Conservation (phyloP, 2,797 vertebrate genomes). For the Cyprinodon diabolis region DNA sequence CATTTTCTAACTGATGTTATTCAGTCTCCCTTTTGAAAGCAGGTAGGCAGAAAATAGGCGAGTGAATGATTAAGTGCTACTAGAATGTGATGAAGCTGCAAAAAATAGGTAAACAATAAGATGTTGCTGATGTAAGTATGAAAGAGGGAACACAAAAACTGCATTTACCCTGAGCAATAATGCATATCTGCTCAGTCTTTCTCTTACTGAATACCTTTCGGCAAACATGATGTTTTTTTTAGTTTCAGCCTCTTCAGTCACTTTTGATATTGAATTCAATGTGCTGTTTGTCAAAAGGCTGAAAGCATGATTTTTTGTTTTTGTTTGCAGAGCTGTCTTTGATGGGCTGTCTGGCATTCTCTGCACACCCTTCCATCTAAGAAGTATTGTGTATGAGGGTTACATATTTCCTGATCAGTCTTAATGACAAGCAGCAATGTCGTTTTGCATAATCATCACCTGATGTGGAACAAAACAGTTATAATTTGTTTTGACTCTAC, state of each 20-base stretch:
- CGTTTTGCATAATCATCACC: conserved; percentile 39
- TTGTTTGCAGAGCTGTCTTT: conserved; percentile 10
- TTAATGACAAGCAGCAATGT: conserved; percentile 19
- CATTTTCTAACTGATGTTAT: neutral
- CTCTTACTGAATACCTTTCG: conserved; percentile 4
- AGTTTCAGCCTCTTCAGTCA: conserved; percentile 8
- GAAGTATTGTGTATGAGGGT: neutral
- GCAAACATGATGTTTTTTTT: conserved; percentile 12
- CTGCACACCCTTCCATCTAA: conserved; percentile 35
- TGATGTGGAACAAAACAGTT: conserved; percentile 11
- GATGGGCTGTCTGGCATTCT: conserved; percentile 52
- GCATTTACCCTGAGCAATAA: neutral
- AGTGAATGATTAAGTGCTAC: neutral
- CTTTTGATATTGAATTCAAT: conserved; percentile 15
- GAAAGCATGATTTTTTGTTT: conserved; percentile 18
- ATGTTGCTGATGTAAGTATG: neutral
- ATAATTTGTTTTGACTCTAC: conserved; percentile 26
- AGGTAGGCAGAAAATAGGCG: neutral
- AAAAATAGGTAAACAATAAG: conserved; percentile 11
- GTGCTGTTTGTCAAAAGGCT: conserved; percentile 34
- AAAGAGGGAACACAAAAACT: neutral
- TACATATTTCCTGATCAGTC: conserved; percentile 4
- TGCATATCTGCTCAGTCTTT: conserved; percentile 11
- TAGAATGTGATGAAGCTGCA: neutral
- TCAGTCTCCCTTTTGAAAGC: neutral